Evolutionary conservation across 2,888 invertebrate genomes (phyloP), one percentile per base, ranked within the genome.

Genomic region (Eulithis testata): DNA sequence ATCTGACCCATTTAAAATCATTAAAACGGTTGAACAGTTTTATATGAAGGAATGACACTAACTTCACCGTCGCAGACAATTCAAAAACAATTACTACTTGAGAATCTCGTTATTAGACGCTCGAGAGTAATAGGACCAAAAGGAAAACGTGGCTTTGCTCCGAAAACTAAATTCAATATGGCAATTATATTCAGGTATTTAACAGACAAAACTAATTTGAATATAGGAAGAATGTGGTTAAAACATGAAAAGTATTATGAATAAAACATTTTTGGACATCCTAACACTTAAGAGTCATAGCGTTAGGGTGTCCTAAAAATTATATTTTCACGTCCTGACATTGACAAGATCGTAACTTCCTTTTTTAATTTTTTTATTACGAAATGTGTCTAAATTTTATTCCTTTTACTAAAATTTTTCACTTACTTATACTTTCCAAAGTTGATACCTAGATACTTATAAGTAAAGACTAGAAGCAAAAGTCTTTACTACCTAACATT

Each of bases 61-160:
- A 54, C 21, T 21, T 43, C 21, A 27, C 4, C 40, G 40, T 21
- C 40, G 21, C 11, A 40, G 21, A 21, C 6, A 9, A 14, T 53
- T 21, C 27, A 43, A 43, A 54, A 43, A 21, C 14, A 54, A 40
- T 40, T 12, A 53, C 53, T 40, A 12, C 40, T 40, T 69, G 60
- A 73, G 69, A 73, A 75, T 68, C 76, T 76, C 74, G 70, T 77
- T 76, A 76, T 66, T 72, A 73, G 74, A 72, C 63, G 69, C 60
- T 66, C 60, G 56, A 62, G 70, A 72, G 58, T 63, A 70, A 62
- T 61, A 21, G 6, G 21, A 49, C 49, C 21, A 49, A 49, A 9
- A 49, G 4, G 11, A 11, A 49, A 49, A 8, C 49, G 40, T 40
- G 40, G 40, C 40, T 40, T 49, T 21, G 21, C 21, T 49, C 9